phyloP scores from a whole-genome alignment of 2,888 invertebrate species.

The Melipona beecheii region DNA sequence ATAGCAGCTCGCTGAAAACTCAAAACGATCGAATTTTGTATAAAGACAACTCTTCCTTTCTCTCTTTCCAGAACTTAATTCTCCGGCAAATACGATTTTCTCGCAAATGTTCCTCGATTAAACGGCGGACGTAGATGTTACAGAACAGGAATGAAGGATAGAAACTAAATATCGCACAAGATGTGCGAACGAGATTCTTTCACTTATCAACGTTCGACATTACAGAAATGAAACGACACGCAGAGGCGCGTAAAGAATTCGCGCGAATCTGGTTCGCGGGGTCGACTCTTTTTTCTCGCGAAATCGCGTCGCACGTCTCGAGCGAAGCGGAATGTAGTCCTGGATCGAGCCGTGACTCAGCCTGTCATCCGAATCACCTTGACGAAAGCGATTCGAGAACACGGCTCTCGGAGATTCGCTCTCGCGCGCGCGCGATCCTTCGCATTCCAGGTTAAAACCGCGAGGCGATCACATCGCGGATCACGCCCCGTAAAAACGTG shows the following conservation, averaged over 20 bases:
- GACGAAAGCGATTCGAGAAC: constrained; percentile 56
- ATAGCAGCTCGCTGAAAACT: too few species aligned
- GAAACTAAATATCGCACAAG: too few species aligned
- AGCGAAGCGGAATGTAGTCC: constrained; percentile 56
- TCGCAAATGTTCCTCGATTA: too few species aligned
- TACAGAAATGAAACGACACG: constrained; percentile 29
- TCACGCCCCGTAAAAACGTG: constrained; percentile 28
- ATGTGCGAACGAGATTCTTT: too few species aligned
- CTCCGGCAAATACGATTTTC: too few species aligned
- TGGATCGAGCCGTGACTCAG: constrained; percentile 62
- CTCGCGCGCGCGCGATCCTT: constrained; percentile 51
- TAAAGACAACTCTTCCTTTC: too few species aligned
- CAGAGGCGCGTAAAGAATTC: constrained; percentile 30
- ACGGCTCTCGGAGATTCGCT: constrained; percentile 38
- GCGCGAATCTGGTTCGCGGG: constrained; percentile 24
- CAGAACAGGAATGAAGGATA: too few species aligned
- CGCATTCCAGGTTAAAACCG: constrained; percentile 66
- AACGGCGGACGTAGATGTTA: too few species aligned
- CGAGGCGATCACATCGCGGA: constrained; percentile 31
- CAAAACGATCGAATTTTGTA: too few species aligned
- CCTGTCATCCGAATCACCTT: constrained; percentile 68
- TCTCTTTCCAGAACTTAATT: too few species aligned
- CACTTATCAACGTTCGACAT: constrained; percentile 14
- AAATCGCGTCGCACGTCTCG: constrained; percentile 46
- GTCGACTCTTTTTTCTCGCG: constrained; percentile 24